Base-by-base conservation (phyloP, 1,140 invertebrate genomes). In the Forficula auricularia region DNA sequence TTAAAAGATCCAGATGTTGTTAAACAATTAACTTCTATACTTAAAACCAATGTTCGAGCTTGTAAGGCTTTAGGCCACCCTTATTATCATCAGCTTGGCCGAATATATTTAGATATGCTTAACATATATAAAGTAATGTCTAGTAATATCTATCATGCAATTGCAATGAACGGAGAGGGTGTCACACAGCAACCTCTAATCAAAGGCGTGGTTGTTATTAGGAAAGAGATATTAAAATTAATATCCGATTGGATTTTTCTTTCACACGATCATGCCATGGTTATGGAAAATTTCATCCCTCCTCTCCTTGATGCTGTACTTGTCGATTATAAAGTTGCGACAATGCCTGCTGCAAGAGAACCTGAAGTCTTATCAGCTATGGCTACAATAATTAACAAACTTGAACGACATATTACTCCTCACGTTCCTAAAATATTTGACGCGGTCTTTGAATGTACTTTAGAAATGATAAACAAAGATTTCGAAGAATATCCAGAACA, bases 401-500 rank as follows among this genome's bases (percentile, higher is more conserved):
- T 99, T 46, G 80, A 90, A 64, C 73, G 68, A 47, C 73, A 89
- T 56, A 95, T 97, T 50, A 95, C 90, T 19, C 77, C 80, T 52
- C 82, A 95, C 66, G 82, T 98, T 32, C 90, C 92, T 32, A 89
- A 92, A 70, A 98, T 99, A 53, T 96, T 98, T 66, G 91, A 97
- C 70, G 90, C 91, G 38, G 91, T 98, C 3, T 99, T 98, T 68
- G 90, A 97, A 63, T 97, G 90, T 61, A 98, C 95, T 35, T 70
- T 99, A 39, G 84, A 92, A 54, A 99, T 99, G 95, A 98, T 99
- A 50, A 98, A 98, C 64, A 97, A 97, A 66, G 90, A 99, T 62
- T 98, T 98, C 67, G 90, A 98, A 67, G 92, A 97, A 62, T 98
- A 82, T 59, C 95, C 95, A 7, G 95, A 98, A 63, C 94, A 98